phyloP scores from a whole-genome alignment of 2,888 invertebrate genomes.

The Cephus pygmeus region DNA sequence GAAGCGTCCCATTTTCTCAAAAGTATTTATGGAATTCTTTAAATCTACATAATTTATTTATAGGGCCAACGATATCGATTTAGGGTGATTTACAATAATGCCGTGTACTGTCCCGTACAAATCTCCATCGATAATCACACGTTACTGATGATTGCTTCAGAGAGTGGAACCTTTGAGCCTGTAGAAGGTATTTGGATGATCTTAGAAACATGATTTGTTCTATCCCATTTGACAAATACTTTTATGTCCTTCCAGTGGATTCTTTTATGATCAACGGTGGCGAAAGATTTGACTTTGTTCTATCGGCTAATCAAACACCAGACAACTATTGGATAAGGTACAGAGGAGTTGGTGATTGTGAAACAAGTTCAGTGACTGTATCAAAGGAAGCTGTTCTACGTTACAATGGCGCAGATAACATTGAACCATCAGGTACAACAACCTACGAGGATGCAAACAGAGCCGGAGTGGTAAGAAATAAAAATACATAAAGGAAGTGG shows the following conservation, averaged over 20 bases:
- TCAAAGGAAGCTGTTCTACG: slow-evolving; percentile 37
- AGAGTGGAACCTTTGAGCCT: slow-evolving; percentile 55
- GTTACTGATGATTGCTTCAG: slow-evolving; percentile 58
- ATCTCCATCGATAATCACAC: slow-evolving; percentile 61
- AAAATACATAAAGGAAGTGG: no score
- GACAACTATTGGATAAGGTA: slow-evolving; percentile 67
- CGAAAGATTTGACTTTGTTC: slow-evolving; percentile 67
- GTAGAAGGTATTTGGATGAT: slow-evolving; percentile 39
- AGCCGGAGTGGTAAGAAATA: slow-evolving; percentile 44
- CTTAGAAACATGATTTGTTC: neutral
- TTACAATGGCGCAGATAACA: slow-evolving; percentile 26
- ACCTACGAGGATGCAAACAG: slow-evolving; percentile 41
- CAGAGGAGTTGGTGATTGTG: slow-evolving; percentile 56
- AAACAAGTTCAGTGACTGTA: slow-evolving; percentile 18
- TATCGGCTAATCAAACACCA: slow-evolving; percentile 55
- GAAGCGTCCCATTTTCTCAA: no score
- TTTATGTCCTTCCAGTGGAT: slow-evolving; percentile 42
- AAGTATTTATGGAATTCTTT: neutral
- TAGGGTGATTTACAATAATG: slow-evolving; percentile 57
- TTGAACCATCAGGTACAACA: slow-evolving; percentile 28
- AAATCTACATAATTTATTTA: slow-evolving; percentile 8
- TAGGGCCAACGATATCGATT: slow-evolving; percentile 57
- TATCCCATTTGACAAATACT: neutral
- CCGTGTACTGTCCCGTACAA: slow-evolving; percentile 62
- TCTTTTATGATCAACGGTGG: slow-evolving; percentile 65